Conservation (phyloP, 2,113 vertebrate species). For the Microtus ochrogaster region DNA sequence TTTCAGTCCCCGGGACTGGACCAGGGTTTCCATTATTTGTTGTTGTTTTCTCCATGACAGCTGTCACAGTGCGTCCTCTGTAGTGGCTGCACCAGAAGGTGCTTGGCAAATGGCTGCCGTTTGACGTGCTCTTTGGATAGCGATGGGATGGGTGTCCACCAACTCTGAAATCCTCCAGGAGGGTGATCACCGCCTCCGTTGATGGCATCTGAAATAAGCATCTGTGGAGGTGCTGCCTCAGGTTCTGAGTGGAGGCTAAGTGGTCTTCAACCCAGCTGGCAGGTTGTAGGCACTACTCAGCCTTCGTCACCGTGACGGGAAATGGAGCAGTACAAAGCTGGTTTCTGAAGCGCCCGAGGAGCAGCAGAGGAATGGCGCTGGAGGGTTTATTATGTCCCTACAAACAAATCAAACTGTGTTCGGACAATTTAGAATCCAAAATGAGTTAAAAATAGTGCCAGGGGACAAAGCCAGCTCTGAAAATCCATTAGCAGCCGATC, state of each 20-base stretch:
- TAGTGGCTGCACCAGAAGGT: not conserved
- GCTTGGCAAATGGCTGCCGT: not conserved
- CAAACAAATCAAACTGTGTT: constrained; percentile 75
- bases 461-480: constrained; percentile 38
- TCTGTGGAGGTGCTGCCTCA: fast-evolving
- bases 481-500: constrained; percentile 70
- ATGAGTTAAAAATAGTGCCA: constrained; percentile 69
- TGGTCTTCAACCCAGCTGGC: not conserved
- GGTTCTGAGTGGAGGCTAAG: not conserved
- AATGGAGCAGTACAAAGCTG: constrained; percentile 27
- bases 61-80: not conserved
- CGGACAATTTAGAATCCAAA: constrained; percentile 66
- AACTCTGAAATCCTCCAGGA: not conserved
- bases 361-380: constrained; percentile 22
- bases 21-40: not conserved
- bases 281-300: not conserved
- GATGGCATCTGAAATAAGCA: not conserved
- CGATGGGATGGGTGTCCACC: not conserved
- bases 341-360: constrained; percentile 52
- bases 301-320: constrained; percentile 50
- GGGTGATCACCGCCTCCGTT: not conserved
- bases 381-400: constrained; percentile 52
- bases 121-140: not conserved
- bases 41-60: not conserved
- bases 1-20: not conserved